Evolutionary conservation across 2,797 vertebrate species (phyloP).

Genomic region (Molothrus aeneus): DNA sequence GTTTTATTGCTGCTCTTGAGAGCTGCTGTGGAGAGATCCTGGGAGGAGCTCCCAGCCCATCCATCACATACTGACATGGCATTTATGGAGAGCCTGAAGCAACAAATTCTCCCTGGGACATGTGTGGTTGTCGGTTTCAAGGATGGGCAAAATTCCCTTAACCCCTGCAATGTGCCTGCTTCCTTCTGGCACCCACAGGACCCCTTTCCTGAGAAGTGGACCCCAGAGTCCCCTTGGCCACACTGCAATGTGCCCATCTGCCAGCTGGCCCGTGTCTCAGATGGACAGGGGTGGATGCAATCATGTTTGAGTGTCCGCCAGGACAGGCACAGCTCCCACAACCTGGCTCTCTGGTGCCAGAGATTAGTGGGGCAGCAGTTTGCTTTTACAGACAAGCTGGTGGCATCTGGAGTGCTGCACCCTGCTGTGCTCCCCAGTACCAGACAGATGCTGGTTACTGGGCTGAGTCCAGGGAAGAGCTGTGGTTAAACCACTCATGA

Average conservation of each 20-base stretch:
- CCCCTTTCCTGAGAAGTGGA: not conserved
- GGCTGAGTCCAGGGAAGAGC: not conserved
- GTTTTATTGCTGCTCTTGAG: not conserved
- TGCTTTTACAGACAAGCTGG: not conserved
- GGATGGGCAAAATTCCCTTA: rapidly evolving
- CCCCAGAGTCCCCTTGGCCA: not conserved
- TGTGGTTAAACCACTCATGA: not conserved
- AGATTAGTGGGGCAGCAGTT: not conserved
- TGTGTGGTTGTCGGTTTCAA: rapidly evolving
- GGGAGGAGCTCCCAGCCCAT: not conserved
- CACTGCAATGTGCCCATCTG: rapidly evolving
- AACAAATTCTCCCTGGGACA: not conserved
- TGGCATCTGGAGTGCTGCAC: not conserved
- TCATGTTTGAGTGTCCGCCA: rapidly evolving
- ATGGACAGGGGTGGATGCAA: rapidly evolving
- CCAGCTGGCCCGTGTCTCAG: not conserved
- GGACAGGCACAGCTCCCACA: not conserved
- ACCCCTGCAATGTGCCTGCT: not conserved
- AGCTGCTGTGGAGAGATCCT: not conserved
- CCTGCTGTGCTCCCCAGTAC: not conserved
- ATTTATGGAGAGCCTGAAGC: not conserved
- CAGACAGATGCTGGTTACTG: not conserved
- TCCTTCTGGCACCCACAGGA: not conserved
- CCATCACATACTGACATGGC: not conserved
- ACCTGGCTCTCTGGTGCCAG: not conserved